Evolutionary conservation across 2,113 vertebrate species (phyloP).

Genomic region (Neodontobutis hainanensis): DNA sequence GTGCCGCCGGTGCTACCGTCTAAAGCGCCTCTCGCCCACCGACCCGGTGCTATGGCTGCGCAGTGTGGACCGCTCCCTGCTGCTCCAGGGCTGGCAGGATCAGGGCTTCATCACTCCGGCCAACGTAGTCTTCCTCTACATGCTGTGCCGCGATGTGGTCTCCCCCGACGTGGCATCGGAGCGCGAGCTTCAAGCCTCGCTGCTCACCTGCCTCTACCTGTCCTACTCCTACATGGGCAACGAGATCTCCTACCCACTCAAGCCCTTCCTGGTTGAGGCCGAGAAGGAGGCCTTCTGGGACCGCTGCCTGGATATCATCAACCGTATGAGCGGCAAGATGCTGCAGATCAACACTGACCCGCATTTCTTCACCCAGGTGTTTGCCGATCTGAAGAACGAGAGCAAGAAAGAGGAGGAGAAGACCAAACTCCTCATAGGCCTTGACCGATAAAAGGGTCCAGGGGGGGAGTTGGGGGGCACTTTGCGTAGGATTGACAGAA

Average conservation of each 20-base stretch:
- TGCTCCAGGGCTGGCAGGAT: conserved; percentile 81
- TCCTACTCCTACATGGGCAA: conserved; percentile 83
- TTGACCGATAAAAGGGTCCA: conserved; percentile 83
- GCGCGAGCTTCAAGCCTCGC: conserved; percentile 78
- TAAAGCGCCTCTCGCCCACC: conserved; percentile 77
- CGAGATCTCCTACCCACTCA: conserved; percentile 81
- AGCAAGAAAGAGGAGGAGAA: conserved; percentile 82
- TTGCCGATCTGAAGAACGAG: conserved; percentile 80
- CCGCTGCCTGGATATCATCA: conserved; percentile 80
- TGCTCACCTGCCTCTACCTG: conserved; percentile 82
- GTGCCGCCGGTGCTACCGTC: conserved; percentile 77
- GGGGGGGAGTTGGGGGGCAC: conserved; percentile 21
- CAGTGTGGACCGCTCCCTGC: conserved; percentile 77
- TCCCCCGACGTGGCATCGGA: conserved; percentile 76
- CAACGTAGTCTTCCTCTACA: conserved; percentile 82
- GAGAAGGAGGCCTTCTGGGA: conserved; percentile 82
- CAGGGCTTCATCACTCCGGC: conserved; percentile 81
- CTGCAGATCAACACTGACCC: conserved; percentile 82
- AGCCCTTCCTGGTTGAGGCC: conserved; percentile 79
- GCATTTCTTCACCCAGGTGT: conserved; percentile 81
- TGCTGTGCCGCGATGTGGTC: conserved; percentile 80
- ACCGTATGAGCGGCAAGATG: conserved; percentile 81
- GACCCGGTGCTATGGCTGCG: conserved; percentile 79
- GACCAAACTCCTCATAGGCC: conserved; percentile 87
- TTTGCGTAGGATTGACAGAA: background rate